These are phyloP conservation scores for Junco hyemalis DNA, from an alignment of 2,113 vertebrate genomes.

Conservation along the genomic window DNA sequence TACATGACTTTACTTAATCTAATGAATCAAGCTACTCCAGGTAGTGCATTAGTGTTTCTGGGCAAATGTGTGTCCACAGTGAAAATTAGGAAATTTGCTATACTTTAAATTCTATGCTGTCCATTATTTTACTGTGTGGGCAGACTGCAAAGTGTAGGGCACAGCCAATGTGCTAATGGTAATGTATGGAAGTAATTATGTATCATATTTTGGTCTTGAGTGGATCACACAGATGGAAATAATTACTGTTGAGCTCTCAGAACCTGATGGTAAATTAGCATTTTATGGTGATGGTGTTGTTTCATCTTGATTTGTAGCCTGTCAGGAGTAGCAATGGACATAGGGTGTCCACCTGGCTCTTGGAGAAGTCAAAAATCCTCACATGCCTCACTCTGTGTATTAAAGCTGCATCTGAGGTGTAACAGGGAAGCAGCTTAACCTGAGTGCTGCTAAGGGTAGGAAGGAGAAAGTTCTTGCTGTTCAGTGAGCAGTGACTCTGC, in stretches of 20 bases:
- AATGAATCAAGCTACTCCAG: not conserved
- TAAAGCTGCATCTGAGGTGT: not conserved
- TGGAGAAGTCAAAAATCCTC: not conserved
- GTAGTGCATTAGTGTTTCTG: not conserved
- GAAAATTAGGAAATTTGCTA: not conserved
- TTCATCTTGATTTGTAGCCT: not conserved
- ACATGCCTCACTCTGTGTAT: not conserved
- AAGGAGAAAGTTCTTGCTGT: not conserved
- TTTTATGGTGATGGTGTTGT: not conserved
- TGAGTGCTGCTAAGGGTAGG: not conserved
- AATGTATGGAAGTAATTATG: not conserved
- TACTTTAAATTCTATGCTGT: not conserved
- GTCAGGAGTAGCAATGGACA: not conserved
- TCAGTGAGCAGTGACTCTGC: not conserved
- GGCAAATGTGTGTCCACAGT: fast-evolving
- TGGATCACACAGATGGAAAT: not conserved
- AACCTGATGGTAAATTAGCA: not conserved
- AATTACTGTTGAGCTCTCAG: not conserved
- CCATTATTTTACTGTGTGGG: not conserved
- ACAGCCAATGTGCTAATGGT: not conserved
- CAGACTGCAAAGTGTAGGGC: not conserved
- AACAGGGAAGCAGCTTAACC: not conserved
- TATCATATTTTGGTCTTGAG: not conserved
- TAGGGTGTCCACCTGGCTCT: not conserved
- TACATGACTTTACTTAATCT: not conserved